Evolutionary conservation across 2,113 vertebrate genomes (phyloP).

Genomic region (Sitta europaea): DNA sequence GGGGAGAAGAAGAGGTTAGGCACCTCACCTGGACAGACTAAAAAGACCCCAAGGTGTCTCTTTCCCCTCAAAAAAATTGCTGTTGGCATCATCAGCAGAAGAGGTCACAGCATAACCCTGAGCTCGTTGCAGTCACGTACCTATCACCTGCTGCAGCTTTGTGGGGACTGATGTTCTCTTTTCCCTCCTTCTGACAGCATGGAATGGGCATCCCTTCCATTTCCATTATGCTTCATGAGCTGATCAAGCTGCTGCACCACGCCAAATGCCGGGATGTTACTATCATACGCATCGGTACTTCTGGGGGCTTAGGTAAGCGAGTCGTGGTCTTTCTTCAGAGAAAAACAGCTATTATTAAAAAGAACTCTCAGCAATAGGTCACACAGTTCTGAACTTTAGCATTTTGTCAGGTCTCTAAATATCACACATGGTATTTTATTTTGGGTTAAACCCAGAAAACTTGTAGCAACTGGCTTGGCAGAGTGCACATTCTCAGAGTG

Average conservation of each 20-base stretch:
- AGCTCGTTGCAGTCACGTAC: fast-evolving
- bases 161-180: not conserved
- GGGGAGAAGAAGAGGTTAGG: not conserved
- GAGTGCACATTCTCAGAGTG: not conserved
- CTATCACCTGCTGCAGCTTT: fast-evolving
- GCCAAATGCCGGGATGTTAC: slow-evolving; percentile 81
- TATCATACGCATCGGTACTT: slow-evolving; percentile 84
- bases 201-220: slow-evolving; percentile 88
- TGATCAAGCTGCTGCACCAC: slow-evolving; percentile 88
- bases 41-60: not conserved
- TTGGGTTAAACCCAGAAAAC: not conserved
- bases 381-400: not conserved
- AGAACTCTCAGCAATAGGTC: not conserved
- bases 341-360: not conserved
- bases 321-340: not conserved
- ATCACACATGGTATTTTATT: not conserved
- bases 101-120: not conserved
- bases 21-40: not conserved
- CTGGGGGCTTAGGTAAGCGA: slow-evolving; percentile 81
- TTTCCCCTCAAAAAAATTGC: not conserved
- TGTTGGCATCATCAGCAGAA: not conserved
- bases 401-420: not conserved
- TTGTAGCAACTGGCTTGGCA: not conserved
- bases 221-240: slow-evolving; percentile 88
- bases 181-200: slow-evolving; percentile 70